Evolutionary conservation across 1,140 invertebrate genomes (phyloP), one percentile per base, ranked within the genome.

Genomic region (Drosophila seguyi): DNA sequence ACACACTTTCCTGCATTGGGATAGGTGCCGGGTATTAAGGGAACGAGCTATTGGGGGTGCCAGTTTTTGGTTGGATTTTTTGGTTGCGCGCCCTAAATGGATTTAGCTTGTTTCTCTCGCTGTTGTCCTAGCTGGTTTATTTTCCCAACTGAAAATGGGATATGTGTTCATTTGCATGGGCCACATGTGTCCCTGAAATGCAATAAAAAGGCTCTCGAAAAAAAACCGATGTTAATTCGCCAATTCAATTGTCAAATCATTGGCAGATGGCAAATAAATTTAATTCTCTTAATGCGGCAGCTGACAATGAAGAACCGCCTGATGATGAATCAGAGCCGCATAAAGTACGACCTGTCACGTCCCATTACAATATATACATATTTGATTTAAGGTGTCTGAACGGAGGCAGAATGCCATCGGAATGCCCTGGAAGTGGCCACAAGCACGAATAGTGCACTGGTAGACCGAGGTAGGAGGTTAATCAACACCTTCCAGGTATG

Each of bases 181-280:
- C 50, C 62, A 55, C 62, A 58, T 58, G 50, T 59, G 48, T 42
- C 62, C 41, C 47, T 53, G 22, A 62, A 34, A 52, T 57, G 73
- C 73, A 75, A 75, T 72, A 58, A 71, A 71, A 71, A 41, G 48
- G 42, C 48, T 25, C 55, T n/a, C 22, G 22, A 29, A 53, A 45
- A 53, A 45, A 59, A 48, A 6, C 36, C 59, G 39, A 50, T 71
- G 83, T 74, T 82, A 75, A 86, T 83, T 77, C 72, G 85, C 66
- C 77, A 88, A 84, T 71, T 88, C 84, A 79, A 87, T 88, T 83
- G 76, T 73, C 84, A 88, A 87, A 83, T 87, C 79, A 87, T 69
- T 82, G 56, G 52, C 57, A 79, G 60, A 61, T 47, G 66, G 42
- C 65, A 58, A 34, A 78, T 77, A 78, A 77, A 78, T 78, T 78